These are phyloP conservation scores for Harpalus rufipes DNA, from an alignment of 2,888 invertebrate species.

Conservation along the genomic window DNA sequence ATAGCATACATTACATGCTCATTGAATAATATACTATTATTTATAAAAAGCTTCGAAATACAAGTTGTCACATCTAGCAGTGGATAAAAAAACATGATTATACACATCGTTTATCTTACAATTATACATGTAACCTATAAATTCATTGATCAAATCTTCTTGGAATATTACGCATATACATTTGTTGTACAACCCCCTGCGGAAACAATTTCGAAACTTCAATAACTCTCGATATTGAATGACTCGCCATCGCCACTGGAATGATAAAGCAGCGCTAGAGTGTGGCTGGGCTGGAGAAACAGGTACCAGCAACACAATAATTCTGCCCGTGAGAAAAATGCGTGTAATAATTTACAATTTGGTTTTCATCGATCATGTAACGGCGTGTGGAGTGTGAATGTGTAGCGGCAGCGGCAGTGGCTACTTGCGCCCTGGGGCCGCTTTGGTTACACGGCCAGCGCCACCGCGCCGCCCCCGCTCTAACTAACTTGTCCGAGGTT, in stretches of 20 bases:
- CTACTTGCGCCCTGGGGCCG: conserved; percentile 25
- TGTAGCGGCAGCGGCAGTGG: background rate
- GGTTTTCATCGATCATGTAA: conserved; percentile 62
- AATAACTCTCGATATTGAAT: conserved; percentile 48
- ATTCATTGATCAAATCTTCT: background rate
- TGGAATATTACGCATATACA: background rate
- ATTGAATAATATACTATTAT: too few species aligned
- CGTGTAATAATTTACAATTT: conserved; percentile 60
- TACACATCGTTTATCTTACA: too few species aligned
- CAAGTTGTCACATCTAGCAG: too few species aligned
- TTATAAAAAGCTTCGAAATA: too few species aligned
- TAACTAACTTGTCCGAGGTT: too few species aligned
- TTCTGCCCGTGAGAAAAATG: conserved; percentile 26
- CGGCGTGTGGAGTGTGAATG: background rate
- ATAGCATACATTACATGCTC: too few species aligned
- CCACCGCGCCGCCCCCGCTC: background rate
- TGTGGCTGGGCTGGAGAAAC: background rate
- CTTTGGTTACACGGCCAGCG: background rate
- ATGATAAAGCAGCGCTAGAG: conserved; percentile 6
- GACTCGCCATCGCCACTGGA: conserved; percentile 15
- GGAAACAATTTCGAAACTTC: conserved; percentile 6
- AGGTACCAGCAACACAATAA: conserved; percentile 50
- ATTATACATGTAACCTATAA: too few species aligned
- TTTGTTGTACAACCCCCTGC: conserved; percentile 1
- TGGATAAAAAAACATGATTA: too few species aligned